Evolutionary conservation across 2,113 vertebrate genomes (phyloP).

Genomic region (Numenius arquata): DNA sequence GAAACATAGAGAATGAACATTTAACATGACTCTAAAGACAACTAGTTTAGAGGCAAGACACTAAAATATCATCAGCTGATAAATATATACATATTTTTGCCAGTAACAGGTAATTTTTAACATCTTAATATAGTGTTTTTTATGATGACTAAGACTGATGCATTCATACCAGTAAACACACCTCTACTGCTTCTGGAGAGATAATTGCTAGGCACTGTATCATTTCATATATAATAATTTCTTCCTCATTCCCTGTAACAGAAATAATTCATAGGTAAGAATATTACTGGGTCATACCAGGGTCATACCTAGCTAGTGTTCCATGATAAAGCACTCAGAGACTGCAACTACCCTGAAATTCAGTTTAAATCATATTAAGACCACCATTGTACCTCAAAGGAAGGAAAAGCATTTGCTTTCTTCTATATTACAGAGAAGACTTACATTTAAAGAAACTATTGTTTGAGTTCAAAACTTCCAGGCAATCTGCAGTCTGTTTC

Average conservation of each 20-base stretch:
- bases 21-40: neutral
- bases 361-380: neutral
- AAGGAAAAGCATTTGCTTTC: neutral
- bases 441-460: neutral
- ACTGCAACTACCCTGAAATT: neutral
- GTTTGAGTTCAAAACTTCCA: neutral
- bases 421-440: neutral
- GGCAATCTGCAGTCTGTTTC: neutral
- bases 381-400: neutral
- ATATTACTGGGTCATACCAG: neutral
- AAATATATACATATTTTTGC: neutral
- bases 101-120: neutral
- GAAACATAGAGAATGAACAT: neutral
- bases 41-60: neutral
- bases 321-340: neutral
- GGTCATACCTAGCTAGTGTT: neutral
- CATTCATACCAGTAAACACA: neutral
- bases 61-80: neutral
- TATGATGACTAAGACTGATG: neutral
- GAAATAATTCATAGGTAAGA: constrained; percentile 22
- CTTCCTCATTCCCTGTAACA: neutral
- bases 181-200: neutral
- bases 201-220: neutral
- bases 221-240: neutral
- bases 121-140: neutral